Conservation (phyloP, 2,888 invertebrate species). For the Lasioglossum morio region DNA sequence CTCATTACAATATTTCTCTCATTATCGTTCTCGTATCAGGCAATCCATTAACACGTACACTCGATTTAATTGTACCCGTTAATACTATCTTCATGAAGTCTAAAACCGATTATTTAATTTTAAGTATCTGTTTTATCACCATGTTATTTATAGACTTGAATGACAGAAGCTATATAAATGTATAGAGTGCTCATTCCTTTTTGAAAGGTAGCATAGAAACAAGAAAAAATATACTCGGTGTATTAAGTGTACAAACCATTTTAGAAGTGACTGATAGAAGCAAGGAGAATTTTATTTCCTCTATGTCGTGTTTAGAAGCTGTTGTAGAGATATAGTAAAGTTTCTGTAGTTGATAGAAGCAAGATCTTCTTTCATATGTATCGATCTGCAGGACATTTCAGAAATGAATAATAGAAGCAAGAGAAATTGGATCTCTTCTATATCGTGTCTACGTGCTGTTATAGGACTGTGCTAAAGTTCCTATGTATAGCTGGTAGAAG, state of each 20-base stretch:
- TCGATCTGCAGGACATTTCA: too few relatives aligned
- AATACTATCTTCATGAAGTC: not conserved
- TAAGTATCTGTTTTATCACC: conserved; percentile 1
- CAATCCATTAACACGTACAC: not conserved
- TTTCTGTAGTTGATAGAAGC: too few relatives aligned
- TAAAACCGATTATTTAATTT: not conserved
- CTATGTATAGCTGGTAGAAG: not conserved
- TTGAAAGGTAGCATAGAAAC: not conserved
- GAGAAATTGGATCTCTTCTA: not conserved
- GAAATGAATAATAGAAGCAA: not conserved
- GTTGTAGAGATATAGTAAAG: too few relatives aligned
- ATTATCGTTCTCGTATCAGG: not conserved
- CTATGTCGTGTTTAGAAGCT: too few relatives aligned
- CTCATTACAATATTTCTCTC: not conserved
- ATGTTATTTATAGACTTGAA: not conserved
- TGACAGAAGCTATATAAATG: not conserved
- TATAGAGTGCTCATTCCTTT: not conserved
- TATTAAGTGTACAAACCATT: not conserved
- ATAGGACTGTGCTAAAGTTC: not conserved
- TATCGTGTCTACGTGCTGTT: too few relatives aligned
- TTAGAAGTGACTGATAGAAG: not conserved
- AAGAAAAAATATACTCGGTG: not conserved
- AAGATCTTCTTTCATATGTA: not conserved
- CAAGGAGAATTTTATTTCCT: not conserved
- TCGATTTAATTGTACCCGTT: not conserved